These are phyloP conservation scores for Gnatocerus cornutus DNA, from an alignment of 2,888 invertebrate species.

Conservation along the genomic window DNA sequence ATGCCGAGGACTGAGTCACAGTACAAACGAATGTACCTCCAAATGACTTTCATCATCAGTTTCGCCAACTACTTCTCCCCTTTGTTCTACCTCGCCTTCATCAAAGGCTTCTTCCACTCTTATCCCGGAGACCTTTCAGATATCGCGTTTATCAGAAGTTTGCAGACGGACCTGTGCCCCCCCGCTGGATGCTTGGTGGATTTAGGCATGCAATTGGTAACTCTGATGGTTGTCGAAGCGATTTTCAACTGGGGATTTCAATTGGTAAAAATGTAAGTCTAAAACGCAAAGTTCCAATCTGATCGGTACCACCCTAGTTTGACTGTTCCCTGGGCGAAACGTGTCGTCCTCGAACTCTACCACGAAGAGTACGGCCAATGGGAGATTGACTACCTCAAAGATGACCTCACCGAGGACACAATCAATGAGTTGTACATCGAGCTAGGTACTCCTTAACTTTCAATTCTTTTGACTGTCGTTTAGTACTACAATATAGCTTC, in stretches of 20 bases:
- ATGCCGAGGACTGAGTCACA: conserved; percentile 22
- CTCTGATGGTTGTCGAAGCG: conserved; percentile 13
- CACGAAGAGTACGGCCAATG: conserved; percentile 15
- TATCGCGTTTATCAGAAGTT: background rate
- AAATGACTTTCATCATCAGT: conserved; percentile 14
- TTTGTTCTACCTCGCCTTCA: conserved; percentile 23
- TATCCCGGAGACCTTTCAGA: conserved; percentile 21
- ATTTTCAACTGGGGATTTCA: background rate
- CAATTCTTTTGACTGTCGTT: background rate
- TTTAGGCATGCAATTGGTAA: conserved; percentile 22
- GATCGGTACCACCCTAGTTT: too few relatives aligned
- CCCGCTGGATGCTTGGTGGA: conserved; percentile 28
- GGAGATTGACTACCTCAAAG: conserved; percentile 9
- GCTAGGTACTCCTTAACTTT: conserved; percentile 2
- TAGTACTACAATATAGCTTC: conserved; percentile 28
- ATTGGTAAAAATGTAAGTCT: background rate
- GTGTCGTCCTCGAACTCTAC: background rate
- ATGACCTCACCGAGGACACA: background rate
- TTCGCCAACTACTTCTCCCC: conserved; percentile 27
- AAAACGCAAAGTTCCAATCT: too few relatives aligned
- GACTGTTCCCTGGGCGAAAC: background rate
- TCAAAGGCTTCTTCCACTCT: conserved; percentile 24
- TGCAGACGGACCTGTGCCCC: conserved; percentile 22
- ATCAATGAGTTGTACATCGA: conserved; percentile 15
- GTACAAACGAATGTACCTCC: conserved; percentile 19